Conservation (phyloP, 1,140 invertebrate genomes). For the Eulimnadia texana region DNA sequence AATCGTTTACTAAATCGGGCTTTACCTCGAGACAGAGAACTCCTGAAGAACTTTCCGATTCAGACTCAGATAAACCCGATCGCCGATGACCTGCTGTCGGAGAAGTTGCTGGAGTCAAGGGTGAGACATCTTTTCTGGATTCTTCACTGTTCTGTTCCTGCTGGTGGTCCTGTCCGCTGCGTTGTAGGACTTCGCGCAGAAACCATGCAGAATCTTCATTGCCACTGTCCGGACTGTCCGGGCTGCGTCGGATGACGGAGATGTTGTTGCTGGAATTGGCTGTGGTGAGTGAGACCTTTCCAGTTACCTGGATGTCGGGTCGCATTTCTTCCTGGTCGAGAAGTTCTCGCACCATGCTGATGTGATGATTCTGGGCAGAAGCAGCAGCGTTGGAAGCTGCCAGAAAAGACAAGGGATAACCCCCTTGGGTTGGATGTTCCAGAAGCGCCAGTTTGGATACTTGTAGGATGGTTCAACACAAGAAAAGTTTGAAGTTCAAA, state of each 20-base stretch:
- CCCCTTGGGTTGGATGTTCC: conserved; percentile 16
- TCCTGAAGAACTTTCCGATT: neutral
- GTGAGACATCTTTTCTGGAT: neutral
- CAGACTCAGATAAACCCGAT: neutral
- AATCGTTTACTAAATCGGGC: conserved; percentile 1
- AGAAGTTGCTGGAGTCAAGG: conserved; percentile 1
- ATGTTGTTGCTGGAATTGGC: neutral
- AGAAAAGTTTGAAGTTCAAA: neutral
- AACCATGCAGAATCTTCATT: conserved; percentile 15
- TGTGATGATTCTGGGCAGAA: conserved; percentile 2
- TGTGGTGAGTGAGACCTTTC: conserved; percentile 7
- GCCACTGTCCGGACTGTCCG: conserved; percentile 11
- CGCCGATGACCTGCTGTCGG: neutral
- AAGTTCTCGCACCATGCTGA: conserved; percentile 8
- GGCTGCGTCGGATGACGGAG: conserved; percentile 16
- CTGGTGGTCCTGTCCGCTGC: neutral
- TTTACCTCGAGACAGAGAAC: neutral
- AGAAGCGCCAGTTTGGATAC: conserved; percentile 15
- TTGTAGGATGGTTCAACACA: neutral
- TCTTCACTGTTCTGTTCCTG: neutral
- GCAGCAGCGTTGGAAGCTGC: conserved; percentile 8
- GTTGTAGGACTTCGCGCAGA: conserved; percentile 14
- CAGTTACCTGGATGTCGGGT: conserved; percentile 14
- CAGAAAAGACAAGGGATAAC: conserved; percentile 11
- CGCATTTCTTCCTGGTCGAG: conserved; percentile 9